These are phyloP conservation scores for Xyliphius kryptos DNA, from an alignment of 2,113 vertebrate genomes.

Conservation along the genomic window DNA sequence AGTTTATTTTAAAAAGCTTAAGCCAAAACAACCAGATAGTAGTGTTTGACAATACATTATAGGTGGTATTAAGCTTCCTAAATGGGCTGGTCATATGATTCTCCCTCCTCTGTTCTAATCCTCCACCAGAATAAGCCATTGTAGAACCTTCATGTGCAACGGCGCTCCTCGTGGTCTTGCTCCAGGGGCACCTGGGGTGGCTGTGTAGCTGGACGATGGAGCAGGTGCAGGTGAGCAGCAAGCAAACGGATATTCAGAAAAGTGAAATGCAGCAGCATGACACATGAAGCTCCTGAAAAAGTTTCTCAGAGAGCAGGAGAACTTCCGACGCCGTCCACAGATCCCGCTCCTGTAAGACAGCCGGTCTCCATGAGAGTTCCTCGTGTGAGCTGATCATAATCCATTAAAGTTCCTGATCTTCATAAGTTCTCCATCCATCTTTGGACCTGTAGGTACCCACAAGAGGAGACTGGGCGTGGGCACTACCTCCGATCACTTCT, in stretches of 20 bases:
- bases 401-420: no score
- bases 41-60: no score
- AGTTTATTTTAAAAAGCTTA: no score
- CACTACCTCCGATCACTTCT: neutral
- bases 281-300: neutral
- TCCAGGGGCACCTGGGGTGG: neutral
- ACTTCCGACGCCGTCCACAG: neutral
- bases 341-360: neutral
- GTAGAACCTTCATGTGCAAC: no score
- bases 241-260: neutral
- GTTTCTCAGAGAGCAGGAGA: neutral
- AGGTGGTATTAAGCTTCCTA: no score
- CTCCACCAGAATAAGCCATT: conserved; percentile 15
- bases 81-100: no score
- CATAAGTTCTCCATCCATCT: no score
- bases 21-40: no score
- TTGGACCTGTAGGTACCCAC: no score
- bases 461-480: neutral
- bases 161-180: no score
- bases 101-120: conserved; percentile 32
- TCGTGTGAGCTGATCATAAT: no score
- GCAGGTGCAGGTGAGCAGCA: neutral
- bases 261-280: neutral
- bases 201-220: neutral
- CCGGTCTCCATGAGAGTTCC: no score